Conservation (phyloP, 2,113 vertebrate genomes). For the Struthidea cinerea region DNA sequence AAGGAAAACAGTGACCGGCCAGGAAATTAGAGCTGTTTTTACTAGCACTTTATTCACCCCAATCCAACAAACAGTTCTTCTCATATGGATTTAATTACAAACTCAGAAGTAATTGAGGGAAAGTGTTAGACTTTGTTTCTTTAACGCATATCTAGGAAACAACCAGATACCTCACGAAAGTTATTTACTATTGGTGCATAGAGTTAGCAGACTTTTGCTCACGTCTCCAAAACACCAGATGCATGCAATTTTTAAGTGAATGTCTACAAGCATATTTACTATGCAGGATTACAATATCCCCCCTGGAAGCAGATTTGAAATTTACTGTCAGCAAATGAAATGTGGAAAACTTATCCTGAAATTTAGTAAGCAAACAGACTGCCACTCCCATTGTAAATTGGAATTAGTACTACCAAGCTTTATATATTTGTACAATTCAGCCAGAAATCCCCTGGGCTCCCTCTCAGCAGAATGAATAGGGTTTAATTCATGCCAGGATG, state of each 20-base stretch:
- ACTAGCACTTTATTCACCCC: not conserved
- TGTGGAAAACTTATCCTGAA: not conserved
- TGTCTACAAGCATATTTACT: not conserved
- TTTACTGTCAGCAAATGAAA: not conserved
- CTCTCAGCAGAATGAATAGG: not conserved
- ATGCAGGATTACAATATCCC: not conserved
- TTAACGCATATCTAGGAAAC: not conserved
- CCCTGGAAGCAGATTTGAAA: not conserved
- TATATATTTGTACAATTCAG: not conserved
- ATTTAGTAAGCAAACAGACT: not conserved
- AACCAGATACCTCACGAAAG: not conserved
- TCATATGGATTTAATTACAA: not conserved
- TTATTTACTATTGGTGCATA: not conserved
- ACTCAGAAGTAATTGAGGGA: not conserved
- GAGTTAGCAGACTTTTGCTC: not conserved
- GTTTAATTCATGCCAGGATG: not conserved
- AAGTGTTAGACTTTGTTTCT: not conserved
- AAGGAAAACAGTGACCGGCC: not conserved
- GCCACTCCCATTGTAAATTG: not conserved
- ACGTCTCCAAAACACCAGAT: not conserved
- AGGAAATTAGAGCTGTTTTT: conserved; percentile 29
- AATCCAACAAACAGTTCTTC: not conserved
- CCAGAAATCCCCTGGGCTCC: not conserved
- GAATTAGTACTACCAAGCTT: not conserved
- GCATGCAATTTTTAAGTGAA: not conserved